Evolutionary conservation across 2,797 vertebrate species (phyloP).

Genomic region (Sebastes trivittatus): DNA sequence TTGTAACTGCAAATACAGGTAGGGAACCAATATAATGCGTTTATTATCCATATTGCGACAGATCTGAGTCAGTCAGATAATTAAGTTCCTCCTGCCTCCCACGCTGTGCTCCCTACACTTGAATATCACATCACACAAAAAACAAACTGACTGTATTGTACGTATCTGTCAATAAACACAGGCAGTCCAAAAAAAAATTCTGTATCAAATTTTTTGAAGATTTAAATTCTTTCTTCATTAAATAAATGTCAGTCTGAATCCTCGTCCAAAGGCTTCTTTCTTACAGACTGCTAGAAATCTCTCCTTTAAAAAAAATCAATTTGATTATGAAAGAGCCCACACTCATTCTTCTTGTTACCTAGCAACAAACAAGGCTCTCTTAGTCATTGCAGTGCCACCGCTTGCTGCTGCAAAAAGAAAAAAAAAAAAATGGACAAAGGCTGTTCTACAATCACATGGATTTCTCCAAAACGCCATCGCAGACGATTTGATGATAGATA

Average conservation of each 20-base stretch:
- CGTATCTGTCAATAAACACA: conserved; percentile 3
- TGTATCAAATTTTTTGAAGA: conserved; percentile 26
- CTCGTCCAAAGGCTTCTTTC: conserved; percentile 45
- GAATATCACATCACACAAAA: neutral
- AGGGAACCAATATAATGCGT: neutral
- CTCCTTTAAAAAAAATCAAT: conserved; percentile 72
- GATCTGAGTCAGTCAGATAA: conserved; percentile 26
- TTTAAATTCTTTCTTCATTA: conserved; percentile 27
- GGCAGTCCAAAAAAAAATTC: neutral
- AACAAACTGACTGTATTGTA: neutral
- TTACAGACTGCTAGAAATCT: conserved; percentile 69
- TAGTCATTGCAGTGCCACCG: conserved; percentile 81
- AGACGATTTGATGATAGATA: conserved; percentile 11
- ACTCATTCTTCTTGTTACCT: conserved; percentile 87
- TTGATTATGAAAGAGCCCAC: conserved; percentile 85
- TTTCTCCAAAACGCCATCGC: neutral
- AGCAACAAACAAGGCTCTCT: conserved; percentile 87
- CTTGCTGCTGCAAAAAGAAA: conserved; percentile 54
- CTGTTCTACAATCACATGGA: conserved; percentile 56
- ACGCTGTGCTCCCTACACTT: conserved; percentile 9
- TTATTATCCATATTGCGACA: conserved; percentile 9
- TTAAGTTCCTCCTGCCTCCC: conserved; percentile 11
- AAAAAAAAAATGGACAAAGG: conserved; percentile 64
- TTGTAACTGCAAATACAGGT: neutral
- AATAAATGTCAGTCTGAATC: conserved; percentile 52